Evolutionary conservation across 2,113 vertebrate species (phyloP).

Genomic region (Calidris pygmaea): DNA sequence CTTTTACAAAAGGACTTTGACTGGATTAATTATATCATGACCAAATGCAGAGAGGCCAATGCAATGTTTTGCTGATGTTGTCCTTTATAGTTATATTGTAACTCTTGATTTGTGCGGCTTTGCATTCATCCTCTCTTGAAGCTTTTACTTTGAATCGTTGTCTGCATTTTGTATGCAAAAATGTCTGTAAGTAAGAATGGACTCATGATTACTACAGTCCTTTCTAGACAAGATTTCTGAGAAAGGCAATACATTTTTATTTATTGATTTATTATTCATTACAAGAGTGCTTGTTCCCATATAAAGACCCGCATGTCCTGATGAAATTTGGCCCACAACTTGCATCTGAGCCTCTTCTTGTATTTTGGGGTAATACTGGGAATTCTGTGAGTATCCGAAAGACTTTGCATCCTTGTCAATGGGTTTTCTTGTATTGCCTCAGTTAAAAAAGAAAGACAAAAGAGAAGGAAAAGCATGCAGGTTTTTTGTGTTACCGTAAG

Average conservation of each 20-base stretch:
- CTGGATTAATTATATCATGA: slow-evolving; percentile 25
- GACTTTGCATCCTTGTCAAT: rapidly evolving
- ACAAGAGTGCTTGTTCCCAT: neutral
- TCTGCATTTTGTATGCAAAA: neutral
- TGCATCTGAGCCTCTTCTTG: rapidly evolving
- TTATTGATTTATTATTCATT: neutral
- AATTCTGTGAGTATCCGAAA: neutral
- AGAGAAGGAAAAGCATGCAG: rapidly evolving
- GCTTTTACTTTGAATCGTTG: neutral
- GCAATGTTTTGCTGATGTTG: slow-evolving; percentile 33
- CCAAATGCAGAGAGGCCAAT: neutral
- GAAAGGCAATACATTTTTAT: neutral
- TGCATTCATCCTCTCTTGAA: neutral
- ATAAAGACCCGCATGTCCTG: neutral
- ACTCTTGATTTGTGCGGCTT: neutral
- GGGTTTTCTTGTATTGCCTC: neutral
- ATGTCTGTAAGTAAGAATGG: neutral
- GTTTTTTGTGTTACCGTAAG: neutral
- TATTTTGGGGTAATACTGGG: rapidly evolving
- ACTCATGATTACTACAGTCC: rapidly evolving
- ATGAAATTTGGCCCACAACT: neutral
- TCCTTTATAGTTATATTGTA: neutral
- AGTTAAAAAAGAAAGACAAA: neutral
- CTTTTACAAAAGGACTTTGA: slow-evolving; percentile 30
- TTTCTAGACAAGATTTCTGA: neutral